Conservation (phyloP, 64 coral and sea anemone species). For the Catalaphyllia jardinei region DNA sequence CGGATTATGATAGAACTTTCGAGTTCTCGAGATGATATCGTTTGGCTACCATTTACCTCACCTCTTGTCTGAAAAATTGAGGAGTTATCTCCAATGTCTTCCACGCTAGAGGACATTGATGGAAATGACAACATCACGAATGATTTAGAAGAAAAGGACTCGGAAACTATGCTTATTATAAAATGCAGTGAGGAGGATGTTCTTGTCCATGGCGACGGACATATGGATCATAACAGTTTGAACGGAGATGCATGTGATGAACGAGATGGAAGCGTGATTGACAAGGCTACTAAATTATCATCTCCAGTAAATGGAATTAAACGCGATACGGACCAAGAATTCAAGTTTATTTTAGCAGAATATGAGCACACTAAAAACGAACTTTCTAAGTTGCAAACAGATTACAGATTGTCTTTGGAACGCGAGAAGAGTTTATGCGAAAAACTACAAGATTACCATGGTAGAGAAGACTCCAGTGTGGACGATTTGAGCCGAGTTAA, state of each 20-base stretch:
- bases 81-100: conserved; percentile 36
- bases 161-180: background rate
- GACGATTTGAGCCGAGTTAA: conserved; percentile 80
- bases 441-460: conserved; percentile 82
- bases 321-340: conserved; percentile 9
- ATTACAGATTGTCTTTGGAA: conserved; percentile 79
- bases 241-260: conserved; percentile 4
- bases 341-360: conserved; percentile 76
- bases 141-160: conserved; percentile 38
- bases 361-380: conserved; percentile 82
- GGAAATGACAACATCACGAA: conserved; percentile 26
- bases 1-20: background rate
- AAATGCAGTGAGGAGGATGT: background rate
- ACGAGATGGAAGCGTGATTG: background rate
- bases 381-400: conserved; percentile 73
- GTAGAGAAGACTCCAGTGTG: conserved; percentile 79
- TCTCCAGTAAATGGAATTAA: conserved; percentile 39
- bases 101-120: conserved; percentile 25
- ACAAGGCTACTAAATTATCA: background rate
- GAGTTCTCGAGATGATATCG: conserved; percentile 27
- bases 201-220: conserved; percentile 14
- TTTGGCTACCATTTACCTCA: background rate
- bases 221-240: background rate
- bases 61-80: conserved; percentile 7
- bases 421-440: conserved; percentile 83